Conservation (phyloP, 2,888 invertebrate genomes). For the Parnassius mnemosyne region DNA sequence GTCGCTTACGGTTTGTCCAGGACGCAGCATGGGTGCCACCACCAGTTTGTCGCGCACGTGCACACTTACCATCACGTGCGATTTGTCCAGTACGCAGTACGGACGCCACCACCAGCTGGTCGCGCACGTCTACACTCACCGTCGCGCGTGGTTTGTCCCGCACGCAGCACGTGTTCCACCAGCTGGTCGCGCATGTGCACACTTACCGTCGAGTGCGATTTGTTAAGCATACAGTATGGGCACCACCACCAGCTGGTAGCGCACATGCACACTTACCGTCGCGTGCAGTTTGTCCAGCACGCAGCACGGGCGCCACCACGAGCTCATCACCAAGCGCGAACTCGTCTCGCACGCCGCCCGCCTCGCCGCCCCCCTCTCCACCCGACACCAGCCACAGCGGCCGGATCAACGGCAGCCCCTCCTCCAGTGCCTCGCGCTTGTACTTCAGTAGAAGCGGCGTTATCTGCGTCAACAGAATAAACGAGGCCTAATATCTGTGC, state of each 20-base stretch:
- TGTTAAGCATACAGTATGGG: too few relatives aligned
- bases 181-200: too few relatives aligned
- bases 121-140: neutral
- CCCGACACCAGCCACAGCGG: constrained; percentile 95
- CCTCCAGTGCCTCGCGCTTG: constrained; percentile 88
- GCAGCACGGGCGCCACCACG: constrained; percentile 93
- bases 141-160: neutral
- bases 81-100: too few relatives aligned
- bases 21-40: constrained; percentile 91
- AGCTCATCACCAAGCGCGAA: constrained; percentile 94
- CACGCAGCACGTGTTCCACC: too few relatives aligned
- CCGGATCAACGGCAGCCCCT: constrained; percentile 90
- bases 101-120: neutral
- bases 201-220: too few relatives aligned
- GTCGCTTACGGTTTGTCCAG: constrained; percentile 86
- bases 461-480: constrained; percentile 67
- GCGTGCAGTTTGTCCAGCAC: constrained; percentile 84
- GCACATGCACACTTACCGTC: constrained; percentile 75
- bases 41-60: constrained; percentile 87
- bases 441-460: constrained; percentile 88
- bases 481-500: too few relatives aligned
- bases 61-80: too few relatives aligned
- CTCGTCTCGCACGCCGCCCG: constrained; percentile 89
- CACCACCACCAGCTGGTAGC: neutral
- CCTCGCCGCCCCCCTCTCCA: constrained; percentile 88